Evolutionary conservation across 2,888 invertebrate genomes (phyloP), one percentile per base, ranked within the genome.

Genomic region (Pristionchus maxplancki): DNA sequence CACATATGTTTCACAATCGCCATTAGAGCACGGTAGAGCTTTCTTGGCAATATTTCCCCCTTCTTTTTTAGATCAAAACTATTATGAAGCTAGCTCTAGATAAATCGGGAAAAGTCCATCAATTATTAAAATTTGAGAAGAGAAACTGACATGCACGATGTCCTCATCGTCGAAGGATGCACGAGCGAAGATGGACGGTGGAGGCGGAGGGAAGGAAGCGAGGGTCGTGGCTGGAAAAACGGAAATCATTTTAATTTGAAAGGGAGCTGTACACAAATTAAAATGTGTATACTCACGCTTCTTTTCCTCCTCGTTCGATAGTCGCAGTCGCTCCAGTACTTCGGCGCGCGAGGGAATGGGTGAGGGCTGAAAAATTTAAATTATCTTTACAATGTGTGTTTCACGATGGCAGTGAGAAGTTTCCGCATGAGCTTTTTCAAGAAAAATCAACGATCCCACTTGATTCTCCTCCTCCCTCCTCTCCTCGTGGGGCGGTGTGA

Each of bases 141-240:
- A 20, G 13, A 31, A 71, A 37, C 83, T 53, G 13, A 84, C 84
- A 64, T 84, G 84, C 24, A 84, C 84, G 40, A 84, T 84, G 31
- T 84, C 84, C 40, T 84, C 84, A 58, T 84, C 84, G 40, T 84
- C 84, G 40, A 84, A 84, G 2, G 84, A 84, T 1, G 40, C 13
- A 4, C 84, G 58, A 11, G 67, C 34, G 67, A 78, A 37, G 44
- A 44, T n/a, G 17, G 58, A 44, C 11, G 58, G 31, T 5, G 82
- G 53, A 13, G 82, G 82, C 1, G 82, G 82, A 53, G 82, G 50
- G 31, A 82, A 82, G 48, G 50, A 53, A 53, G 82, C 82, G 13
- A 82, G 82, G 4, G 53, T 37, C 24, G 74, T 17, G 34, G 82
- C 74, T 78, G 74, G 13, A 78, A 78, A 44, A 1, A 74, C n/a